A percentile compares a stretch with the other conserved stretches of the same genome.
phyloP scores from a whole-genome alignment of 2,888 invertebrate species.

The Lordiphosa fenestrarum region DNA sequence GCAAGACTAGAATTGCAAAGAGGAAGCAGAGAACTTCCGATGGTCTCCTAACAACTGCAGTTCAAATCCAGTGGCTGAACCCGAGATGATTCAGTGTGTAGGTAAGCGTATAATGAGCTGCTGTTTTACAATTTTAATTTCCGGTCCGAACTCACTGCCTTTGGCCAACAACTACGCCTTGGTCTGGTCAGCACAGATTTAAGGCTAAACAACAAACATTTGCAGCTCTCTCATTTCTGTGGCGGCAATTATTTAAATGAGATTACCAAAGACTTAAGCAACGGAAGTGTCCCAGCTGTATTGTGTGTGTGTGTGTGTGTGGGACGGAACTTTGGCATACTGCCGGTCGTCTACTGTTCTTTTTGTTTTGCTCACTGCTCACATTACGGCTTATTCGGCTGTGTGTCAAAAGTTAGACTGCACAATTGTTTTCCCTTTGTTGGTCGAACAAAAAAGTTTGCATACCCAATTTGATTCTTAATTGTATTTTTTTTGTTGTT shows the following conservation, averaged over 20 bases:
- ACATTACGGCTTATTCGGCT: conserved; percentile 35
- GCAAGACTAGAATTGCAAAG: conserved; percentile 1
- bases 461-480: conserved; percentile 34
- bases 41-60: conserved; percentile 2
- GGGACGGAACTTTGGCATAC: conserved; percentile 9
- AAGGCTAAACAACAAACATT: conserved; percentile 24
- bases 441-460: conserved; percentile 28
- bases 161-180: conserved; percentile 8
- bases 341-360: conserved; percentile 7
- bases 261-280: conserved; percentile 64
- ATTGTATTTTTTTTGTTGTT: conserved; percentile 26
- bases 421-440: conserved; percentile 35
- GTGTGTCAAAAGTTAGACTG: conserved; percentile 43
- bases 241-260: conserved; percentile 72
- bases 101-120: conserved; percentile 64
- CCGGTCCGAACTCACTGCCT: conserved; percentile 40
- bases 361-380: conserved; percentile 28
- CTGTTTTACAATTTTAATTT: conserved; percentile 74
- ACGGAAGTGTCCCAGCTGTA: conserved; percentile 52
- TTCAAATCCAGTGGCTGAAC: not conserved
- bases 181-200: conserved; percentile 35
- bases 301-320: conserved; percentile 16
- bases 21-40: conserved; percentile 1
- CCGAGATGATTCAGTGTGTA: conserved; percentile 31
- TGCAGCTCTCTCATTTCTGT: conserved; percentile 30